phyloP scores from a whole-genome alignment of 2,797 vertebrate species.

The Enteromius viviparus region DNA sequence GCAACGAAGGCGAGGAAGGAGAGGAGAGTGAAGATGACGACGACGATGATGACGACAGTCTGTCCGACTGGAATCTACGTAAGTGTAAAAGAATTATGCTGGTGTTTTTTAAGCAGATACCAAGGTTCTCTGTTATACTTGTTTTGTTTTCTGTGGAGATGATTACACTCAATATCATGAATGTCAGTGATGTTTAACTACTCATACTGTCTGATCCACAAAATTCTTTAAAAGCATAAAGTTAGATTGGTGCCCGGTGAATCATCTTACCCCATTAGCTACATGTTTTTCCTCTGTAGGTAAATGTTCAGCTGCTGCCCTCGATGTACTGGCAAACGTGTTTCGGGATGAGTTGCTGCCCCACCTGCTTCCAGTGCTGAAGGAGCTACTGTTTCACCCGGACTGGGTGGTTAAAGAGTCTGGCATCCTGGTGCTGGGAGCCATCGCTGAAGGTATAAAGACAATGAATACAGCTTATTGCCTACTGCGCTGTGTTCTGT shows the following conservation, averaged over 20 bases:
- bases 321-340: slow-evolving; percentile 93
- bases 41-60: slow-evolving; percentile 87
- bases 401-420: slow-evolving; percentile 98
- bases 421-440: slow-evolving; percentile 91
- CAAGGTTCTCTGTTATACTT: background rate
- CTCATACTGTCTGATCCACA: slow-evolving; percentile 60
- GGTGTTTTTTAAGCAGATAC: background rate
- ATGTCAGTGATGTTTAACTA: slow-evolving; percentile 52
- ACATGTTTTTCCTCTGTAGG: slow-evolving; percentile 69
- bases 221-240: background rate
- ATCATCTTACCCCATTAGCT: background rate
- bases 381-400: slow-evolving; percentile 90
- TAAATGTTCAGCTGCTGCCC: slow-evolving; percentile 91
- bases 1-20: slow-evolving; percentile 80
- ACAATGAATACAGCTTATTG: background rate
- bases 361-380: slow-evolving; percentile 89
- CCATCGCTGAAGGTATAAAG: slow-evolving; percentile 88
- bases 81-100: slow-evolving; percentile 57
- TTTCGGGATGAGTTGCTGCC: slow-evolving; percentile 94
- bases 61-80: slow-evolving; percentile 94
- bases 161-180: slow-evolving; percentile 41
- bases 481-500: background rate
- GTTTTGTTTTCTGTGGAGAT: slow-evolving; percentile 27
- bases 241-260: too few relatives aligned
- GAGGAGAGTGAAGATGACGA: slow-evolving; percentile 86